A percentile compares a stretch with the other conserved stretches of the same genome.
phyloP scores from a whole-genome alignment of 2,888 invertebrate genomes.

The Calephelis perditalis region DNA sequence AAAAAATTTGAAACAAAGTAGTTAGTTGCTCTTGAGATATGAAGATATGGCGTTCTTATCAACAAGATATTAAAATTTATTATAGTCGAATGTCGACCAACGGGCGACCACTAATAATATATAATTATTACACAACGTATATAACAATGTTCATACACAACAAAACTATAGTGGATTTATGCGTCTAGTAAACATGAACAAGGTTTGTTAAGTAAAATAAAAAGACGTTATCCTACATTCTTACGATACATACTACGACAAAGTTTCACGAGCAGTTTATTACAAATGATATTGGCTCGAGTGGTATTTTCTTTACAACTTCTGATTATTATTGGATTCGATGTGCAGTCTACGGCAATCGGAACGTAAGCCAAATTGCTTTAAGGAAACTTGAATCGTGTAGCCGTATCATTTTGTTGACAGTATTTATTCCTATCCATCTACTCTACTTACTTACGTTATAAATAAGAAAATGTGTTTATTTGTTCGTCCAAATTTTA shows the following conservation, averaged over 20 bases:
- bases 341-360: conserved; percentile 17
- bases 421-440: neutral
- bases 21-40: no score
- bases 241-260: conserved; percentile 31
- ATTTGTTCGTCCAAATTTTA: no score
- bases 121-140: neutral
- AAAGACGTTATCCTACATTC: conserved; percentile 33
- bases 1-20: no score
- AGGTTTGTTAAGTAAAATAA: conserved; percentile 29
- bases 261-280: conserved; percentile 26
- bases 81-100: no score
- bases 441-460: no score
- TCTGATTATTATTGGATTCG: conserved; percentile 19
- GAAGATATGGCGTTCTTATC: no score
- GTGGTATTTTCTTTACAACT: conserved; percentile 19
- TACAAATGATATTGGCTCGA: conserved; percentile 23
- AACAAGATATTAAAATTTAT: no score
- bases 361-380: conserved; percentile 18
- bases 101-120: no score
- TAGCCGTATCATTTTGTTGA: conserved; percentile 1
- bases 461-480: no score
- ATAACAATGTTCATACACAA: neutral
- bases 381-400: conserved; percentile 16
- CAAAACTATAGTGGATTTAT: neutral
- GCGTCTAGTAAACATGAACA: conserved; percentile 15